phyloP scores from a whole-genome alignment of 1,140 invertebrate genomes.

The Myzus persicae region DNA sequence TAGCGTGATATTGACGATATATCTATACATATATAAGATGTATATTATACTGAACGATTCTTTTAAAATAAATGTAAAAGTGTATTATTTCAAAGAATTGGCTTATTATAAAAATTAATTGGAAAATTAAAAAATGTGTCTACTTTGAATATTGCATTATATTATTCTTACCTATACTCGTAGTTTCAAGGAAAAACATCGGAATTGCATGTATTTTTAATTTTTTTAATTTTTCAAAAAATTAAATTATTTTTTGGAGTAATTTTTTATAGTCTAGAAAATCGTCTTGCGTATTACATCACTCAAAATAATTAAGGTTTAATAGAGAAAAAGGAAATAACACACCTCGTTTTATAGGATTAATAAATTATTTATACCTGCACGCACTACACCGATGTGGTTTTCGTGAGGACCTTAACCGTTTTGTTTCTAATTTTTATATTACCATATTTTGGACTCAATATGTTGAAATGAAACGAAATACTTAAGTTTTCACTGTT shows the following conservation, averaged over 20 bases:
- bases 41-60: not conserved
- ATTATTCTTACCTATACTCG: not conserved
- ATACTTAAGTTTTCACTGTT: not conserved
- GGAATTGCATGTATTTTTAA: not conserved
- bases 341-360: not conserved
- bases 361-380: slow-evolving; percentile 18
- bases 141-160: not conserved
- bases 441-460: not conserved
- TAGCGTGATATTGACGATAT: not conserved
- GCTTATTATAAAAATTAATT: not conserved
- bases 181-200: not conserved
- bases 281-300: not conserved
- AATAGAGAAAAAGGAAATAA: not conserved
- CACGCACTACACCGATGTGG: not conserved
- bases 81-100: not conserved
- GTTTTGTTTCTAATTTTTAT: not conserved
- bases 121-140: not conserved
- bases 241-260: not conserved
- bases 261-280: not conserved
- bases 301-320: not conserved
- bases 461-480: not conserved
- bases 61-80: not conserved
- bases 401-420: not conserved
- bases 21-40: no score
- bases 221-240: not conserved